Evolutionary conservation across 2,797 vertebrate genomes (phyloP).

Genomic region (Spinus olivaceus): DNA sequence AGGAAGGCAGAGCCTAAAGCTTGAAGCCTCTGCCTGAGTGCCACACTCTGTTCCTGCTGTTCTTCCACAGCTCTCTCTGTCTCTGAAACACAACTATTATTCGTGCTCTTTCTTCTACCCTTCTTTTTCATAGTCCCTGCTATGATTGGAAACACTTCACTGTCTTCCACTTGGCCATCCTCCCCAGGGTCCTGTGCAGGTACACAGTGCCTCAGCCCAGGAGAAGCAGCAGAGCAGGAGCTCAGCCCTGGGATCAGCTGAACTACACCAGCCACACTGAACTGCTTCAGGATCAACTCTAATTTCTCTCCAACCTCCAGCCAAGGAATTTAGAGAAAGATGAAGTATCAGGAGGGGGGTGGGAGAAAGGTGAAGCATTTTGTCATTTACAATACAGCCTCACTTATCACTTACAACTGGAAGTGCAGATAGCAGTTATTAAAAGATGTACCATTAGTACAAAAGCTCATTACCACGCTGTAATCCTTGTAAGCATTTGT

Average conservation of each 20-base stretch:
- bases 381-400: constrained; percentile 8
- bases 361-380: neutral
- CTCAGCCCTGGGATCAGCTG: neutral
- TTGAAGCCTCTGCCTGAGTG: neutral
- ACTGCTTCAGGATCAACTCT: neutral
- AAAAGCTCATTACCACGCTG: neutral
- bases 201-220: neutral
- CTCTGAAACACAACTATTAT: neutral
- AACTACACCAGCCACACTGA: neutral
- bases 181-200: rapidly evolving
- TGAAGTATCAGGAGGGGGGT: neutral
- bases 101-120: neutral
- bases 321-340: neutral
- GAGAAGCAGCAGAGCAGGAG: neutral
- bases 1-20: neutral
- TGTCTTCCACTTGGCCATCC: neutral
- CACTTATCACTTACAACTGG: constrained; percentile 52
- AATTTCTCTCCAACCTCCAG: neutral
- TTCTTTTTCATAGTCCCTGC: neutral
- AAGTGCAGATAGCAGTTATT: constrained; percentile 55
- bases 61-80: neutral
- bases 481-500: constrained; percentile 60
- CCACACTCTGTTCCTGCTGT: neutral
- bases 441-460: constrained; percentile 48
- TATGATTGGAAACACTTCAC: neutral